Base-by-base conservation (phyloP, 2,797 vertebrate species). In the Poeciliopsis infans region DNA sequence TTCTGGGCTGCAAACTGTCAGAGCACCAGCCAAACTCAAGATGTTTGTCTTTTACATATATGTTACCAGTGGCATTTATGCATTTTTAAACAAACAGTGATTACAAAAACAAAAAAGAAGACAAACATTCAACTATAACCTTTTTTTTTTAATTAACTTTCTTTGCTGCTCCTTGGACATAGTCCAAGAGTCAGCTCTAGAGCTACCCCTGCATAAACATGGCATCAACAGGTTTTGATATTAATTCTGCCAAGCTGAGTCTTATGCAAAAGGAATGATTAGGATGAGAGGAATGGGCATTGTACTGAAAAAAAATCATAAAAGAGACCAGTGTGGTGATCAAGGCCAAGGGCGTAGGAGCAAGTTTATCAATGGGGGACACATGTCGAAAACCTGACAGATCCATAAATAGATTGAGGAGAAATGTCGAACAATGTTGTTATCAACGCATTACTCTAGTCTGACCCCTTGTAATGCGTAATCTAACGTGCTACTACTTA, bases 201-300 rank as follows among this genome's bases (percentile, higher is more conserved):
- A 71, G 55, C 66, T 78, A 89, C 95, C 93, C 51, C 85, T 94
- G 92, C 83, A 88, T 81, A 84, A 85, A 79, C 85, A 91, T 84
- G 90, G 95, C 95, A 94, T 96, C 96, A 97, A 95, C 95, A 97
- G 95, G 96, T 97, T 96, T 96, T 84, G 73, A 88, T 91, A 84
- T 92, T 89, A 94, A 87, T 81, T 89, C 92, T 95, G 92, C 92
- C 92, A 95, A 89, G 80, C 85, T 86, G 77, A 85, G 77, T 87
- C 81, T 87, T 83, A 53, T 88, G 85, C 53, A 74, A 84, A 91
- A 87, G 91, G 88, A 87, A 89, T 51, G 91, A 94, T 96, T 94
- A 92, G 82, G 88, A 87, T 51, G 72, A 85, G 85, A 89, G 51
- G 78, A 87, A 71, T 88, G 84, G 89, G 85, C 85, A 88, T 85